Base-by-base conservation (phyloP, 2,888 invertebrate genomes). In the Microchrysa polita region DNA sequence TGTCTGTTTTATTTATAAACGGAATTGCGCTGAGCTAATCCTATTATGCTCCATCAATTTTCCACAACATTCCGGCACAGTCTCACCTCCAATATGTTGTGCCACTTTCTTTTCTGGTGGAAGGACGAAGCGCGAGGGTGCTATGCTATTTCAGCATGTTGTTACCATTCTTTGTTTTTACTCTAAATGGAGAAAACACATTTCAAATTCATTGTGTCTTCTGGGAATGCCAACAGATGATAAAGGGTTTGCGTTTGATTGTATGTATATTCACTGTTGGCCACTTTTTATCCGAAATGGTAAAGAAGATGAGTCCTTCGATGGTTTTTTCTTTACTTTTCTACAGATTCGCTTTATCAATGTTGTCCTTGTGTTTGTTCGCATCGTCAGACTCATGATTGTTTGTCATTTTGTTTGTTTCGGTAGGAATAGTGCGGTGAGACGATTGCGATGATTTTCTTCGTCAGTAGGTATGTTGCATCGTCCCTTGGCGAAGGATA, bases 31-130 rank as follows among this genome's bases (percentile, higher is more conserved):
- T 69, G 69, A 69, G 69, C 57, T 69, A 69, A 69, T 69, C 69
- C 69, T 69, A 69, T 69, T 69, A 69, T 69, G 69, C 23, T 22
- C 67, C 69, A 69, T 69, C 69, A 69, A 57, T 69, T 69, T 69
- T 69, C 69, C 69, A 69, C n/a, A 20, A 48, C 20, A 10, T 48
- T 16, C 65, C 34, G 34, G 48, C 27, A 34, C 27, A 5, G 4
- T 34, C 27, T 34, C 27, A 34, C 27, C 27, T 34, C 27, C 7
- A n/a, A n/a, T 34, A 34, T 34, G 7, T 34, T 34, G 27, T 18
- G 55, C 42, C 57, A 23, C 57, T 20, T 57, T 12, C 18, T 18
- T 20, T 48, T 48, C 12, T 12, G 12, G 4, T 2, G 14, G 14
- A n/a, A n/a, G n/a, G n/a, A 48, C 48, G 12, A 4, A 4, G 27